Evolutionary conservation across 2,797 vertebrate genomes (phyloP).

Genomic region (Myotis vivesi): DNA sequence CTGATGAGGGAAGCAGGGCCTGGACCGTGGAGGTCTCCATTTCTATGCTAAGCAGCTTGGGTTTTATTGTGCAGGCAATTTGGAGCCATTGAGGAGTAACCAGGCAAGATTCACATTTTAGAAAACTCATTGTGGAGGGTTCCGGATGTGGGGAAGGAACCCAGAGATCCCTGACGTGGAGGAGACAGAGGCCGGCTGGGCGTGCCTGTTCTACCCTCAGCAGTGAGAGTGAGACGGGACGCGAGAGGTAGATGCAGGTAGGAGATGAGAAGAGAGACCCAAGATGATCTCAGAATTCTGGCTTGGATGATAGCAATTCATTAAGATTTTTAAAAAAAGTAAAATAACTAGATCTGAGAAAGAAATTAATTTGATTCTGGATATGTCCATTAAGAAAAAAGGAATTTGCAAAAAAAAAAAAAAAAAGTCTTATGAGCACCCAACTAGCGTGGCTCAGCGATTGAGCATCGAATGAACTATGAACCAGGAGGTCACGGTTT

Average conservation of each 20-base stretch:
- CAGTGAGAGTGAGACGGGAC: accelerated
- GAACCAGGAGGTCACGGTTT: too few species aligned
- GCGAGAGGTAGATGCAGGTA: accelerated
- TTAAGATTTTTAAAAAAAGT: background rate
- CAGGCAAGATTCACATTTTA: background rate
- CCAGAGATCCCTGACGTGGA: background rate
- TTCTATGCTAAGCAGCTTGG: slow-evolving; percentile 7
- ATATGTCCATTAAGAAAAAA: background rate
- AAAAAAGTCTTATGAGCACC: background rate
- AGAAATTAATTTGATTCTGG: background rate
- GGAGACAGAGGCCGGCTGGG: background rate
- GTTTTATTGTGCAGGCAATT: background rate
- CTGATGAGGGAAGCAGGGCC: background rate
- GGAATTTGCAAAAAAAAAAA: background rate
- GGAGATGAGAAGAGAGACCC: accelerated
- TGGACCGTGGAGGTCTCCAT: background rate
- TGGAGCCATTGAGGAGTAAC: background rate
- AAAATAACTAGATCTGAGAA: background rate
- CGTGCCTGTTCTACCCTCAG: too few species aligned
- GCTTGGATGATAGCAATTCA: background rate
- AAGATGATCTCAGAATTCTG: background rate
- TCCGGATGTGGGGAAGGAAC: background rate
- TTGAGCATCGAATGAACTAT: too few species aligned
- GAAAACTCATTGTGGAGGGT: background rate
- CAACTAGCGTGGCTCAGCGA: too few species aligned